Conservation (phyloP, 2,113 vertebrate genomes). For the Myxocyprinus asiaticus region DNA sequence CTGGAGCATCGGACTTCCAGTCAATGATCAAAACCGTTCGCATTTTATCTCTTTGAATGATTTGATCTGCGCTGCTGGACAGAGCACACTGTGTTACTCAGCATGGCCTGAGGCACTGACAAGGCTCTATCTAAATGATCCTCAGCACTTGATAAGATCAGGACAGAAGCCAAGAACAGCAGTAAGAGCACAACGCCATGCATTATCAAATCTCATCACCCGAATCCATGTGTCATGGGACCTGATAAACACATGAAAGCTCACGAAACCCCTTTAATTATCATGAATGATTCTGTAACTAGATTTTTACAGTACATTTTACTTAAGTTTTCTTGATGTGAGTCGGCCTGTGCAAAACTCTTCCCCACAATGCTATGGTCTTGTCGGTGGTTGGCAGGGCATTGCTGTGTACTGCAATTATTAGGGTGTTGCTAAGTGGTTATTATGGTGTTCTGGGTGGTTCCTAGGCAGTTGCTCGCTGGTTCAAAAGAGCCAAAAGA, state of each 20-base stretch:
- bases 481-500: too few species aligned
- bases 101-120: slow-evolving; percentile 31
- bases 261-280: background rate
- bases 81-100: background rate
- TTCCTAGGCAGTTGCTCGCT: too few species aligned
- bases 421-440: too few species aligned
- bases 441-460: too few species aligned
- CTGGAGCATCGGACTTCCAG: slow-evolving; percentile 9
- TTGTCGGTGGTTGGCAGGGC: too few species aligned
- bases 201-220: slow-evolving; percentile 30
- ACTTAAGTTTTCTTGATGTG: too few species aligned
- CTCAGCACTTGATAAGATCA: slow-evolving; percentile 35
- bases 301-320: too few species aligned
- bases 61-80: slow-evolving; percentile 29
- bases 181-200: background rate
- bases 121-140: slow-evolving; percentile 11
- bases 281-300: too few species aligned
- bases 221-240: background rate
- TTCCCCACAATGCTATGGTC: too few species aligned
- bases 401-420: too few species aligned
- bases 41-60: slow-evolving; percentile 29
- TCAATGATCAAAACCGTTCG: slow-evolving; percentile 32
- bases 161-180: slow-evolving; percentile 37
- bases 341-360: too few species aligned
- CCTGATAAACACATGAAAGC: slow-evolving; percentile 37